Base-by-base conservation (phyloP, 1,140 invertebrate genomes). In the Pogonomyrmex barbatus region DNA sequence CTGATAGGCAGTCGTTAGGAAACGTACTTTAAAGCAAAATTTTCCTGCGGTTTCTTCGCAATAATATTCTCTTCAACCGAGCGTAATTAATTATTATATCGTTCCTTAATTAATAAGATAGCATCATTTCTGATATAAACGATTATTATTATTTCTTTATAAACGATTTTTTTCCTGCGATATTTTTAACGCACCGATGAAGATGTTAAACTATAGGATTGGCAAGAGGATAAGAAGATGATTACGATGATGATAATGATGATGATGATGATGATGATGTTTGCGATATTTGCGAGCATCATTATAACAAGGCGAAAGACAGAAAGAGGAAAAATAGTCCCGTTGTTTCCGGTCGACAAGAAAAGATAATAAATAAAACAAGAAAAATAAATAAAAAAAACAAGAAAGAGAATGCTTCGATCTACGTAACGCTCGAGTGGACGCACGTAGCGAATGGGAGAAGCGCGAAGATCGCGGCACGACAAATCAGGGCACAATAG, bases 71-170 rank as follows among this genome's bases (percentile, higher is more conserved):
- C 42, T 52, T 85, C 79, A 45, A 62, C 78, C 67, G 45, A 62
- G 77, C 70, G 84, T 92, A 92, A 91, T 92, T 92, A 92, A 93
- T 93, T 91, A 91, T 91, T 89, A 85, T 88, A 91, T 91, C 88
- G 65, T 85, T 73, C 71, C 84, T 87, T 90, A 91, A 91, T 92
- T 92, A 92, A 92, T 85, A 78, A 90, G 60, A 50, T 58, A 52
- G 2, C 52, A 75, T 77, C 60, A 36, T 58, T 24, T 62, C 60
- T 42, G 39, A 47, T 73, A 39, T 24, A 39, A n/a, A n/a, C n/a
- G n/a, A n/a, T n/a, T n/a, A n/a, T n/a, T n/a, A n/a, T n/a, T n/a
- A n/a, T n/a, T n/a, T 33, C 45, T 39, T 0, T 24, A 24, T 24
- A 12, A 36, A 63, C 2, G 39, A 71, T 82, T 30, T 4, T 1